A percentile compares a stretch with the other conserved stretches of the same genome.
phyloP scores from a whole-genome alignment of 2,888 invertebrate species.

The Cephus spinipes region DNA sequence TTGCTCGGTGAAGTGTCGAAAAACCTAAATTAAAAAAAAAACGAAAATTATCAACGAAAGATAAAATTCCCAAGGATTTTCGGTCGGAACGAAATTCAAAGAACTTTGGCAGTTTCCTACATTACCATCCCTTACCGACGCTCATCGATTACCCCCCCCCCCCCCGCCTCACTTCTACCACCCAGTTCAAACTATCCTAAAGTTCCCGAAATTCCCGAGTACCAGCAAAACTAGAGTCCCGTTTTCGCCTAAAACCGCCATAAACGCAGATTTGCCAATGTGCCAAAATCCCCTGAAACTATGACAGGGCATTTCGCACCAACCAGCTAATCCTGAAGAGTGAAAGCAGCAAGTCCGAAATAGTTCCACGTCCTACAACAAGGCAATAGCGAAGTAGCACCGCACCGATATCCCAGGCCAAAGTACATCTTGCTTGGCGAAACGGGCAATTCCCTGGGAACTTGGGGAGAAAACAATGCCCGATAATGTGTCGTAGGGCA shows the following conservation, averaged over 20 bases:
- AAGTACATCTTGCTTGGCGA: constrained; percentile 8
- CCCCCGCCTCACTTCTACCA: too few relatives aligned
- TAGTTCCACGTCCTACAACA: too few relatives aligned
- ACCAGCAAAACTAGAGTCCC: too few relatives aligned
- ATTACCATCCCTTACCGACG: not conserved
- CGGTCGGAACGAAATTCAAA: constrained; percentile 6
- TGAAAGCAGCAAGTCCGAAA: too few relatives aligned
- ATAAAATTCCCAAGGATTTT: constrained; percentile 20
- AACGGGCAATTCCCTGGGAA: constrained; percentile 24
- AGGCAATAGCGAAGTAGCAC: not conserved
- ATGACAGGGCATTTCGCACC: too few relatives aligned
- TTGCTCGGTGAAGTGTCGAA: not conserved
- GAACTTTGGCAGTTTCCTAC: constrained; percentile 25
- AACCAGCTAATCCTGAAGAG: too few relatives aligned
- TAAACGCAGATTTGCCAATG: too few relatives aligned
- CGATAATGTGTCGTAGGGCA: constrained; percentile 46
- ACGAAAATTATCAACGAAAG: constrained; percentile 35
- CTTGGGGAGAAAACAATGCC: constrained; percentile 30
- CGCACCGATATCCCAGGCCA: not conserved
- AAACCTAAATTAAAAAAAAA: not conserved
- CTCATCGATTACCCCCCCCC: too few relatives aligned
- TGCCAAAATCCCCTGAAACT: too few relatives aligned
- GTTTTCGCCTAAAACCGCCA: too few relatives aligned
- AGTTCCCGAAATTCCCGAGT: too few relatives aligned
- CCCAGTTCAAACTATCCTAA: too few relatives aligned